A percentile compares a stretch with the other conserved stretches of the same genome.
phyloP scores from a whole-genome alignment of 2,113 vertebrate genomes.

The Aleadryas rufinucha region DNA sequence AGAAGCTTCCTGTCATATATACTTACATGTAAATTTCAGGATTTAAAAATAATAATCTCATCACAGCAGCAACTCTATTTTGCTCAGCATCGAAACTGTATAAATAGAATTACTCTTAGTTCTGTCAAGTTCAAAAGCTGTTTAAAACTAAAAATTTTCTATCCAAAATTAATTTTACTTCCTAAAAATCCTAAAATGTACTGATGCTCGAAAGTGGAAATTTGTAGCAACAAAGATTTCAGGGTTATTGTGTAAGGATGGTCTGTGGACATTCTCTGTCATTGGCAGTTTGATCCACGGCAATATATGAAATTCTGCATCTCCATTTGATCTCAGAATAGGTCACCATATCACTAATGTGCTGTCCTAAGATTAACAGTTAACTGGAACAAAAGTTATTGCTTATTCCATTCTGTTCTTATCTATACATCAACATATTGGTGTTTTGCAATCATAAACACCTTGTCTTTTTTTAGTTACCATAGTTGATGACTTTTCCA shows the following conservation, averaged over 20 bases:
- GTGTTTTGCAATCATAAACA: background rate
- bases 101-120: background rate
- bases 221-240: background rate
- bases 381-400: background rate
- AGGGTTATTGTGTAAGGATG: background rate
- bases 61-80: background rate
- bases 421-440: background rate
- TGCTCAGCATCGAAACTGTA: background rate
- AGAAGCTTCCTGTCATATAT: background rate
- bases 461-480: background rate
- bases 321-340: background rate
- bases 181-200: background rate
- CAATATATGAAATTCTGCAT: background rate
- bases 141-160: background rate
- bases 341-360: too few relatives aligned
- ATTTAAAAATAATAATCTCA: background rate
- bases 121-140: background rate
- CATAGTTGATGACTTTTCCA: background rate
- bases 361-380: background rate
- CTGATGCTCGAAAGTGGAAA: background rate
- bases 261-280: background rate
- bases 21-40: background rate
- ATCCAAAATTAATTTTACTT: background rate
- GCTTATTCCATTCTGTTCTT: background rate
- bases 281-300: background rate